Percentiles rank a stretch among this genome's conserved stretches.
Evolutionary conservation across 2,797 vertebrate genomes (phyloP).

Genomic region (Peromyscus eremicus): DNA sequence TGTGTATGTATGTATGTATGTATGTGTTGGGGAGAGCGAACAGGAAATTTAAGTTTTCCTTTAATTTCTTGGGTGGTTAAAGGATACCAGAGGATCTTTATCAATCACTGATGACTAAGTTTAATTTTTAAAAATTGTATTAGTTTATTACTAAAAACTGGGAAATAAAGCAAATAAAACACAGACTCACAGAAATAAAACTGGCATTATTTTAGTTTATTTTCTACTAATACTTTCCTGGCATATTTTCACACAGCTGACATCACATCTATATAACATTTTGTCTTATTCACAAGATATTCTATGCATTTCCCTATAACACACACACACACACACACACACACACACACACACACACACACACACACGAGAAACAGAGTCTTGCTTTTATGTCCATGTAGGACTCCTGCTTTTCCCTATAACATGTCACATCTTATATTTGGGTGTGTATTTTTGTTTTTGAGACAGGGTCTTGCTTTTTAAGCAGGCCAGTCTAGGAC

Average conservation of each 20-base stretch:
- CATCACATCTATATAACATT: not conserved
- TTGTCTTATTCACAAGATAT: constrained; percentile 13
- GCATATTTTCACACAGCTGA: not conserved
- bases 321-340: not conserved
- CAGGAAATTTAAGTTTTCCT: constrained; percentile 31
- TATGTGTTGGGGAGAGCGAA: not conserved
- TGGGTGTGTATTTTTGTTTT: not conserved
- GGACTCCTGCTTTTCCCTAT: not conserved
- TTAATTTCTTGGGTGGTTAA: constrained; percentile 5
- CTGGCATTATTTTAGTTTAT: not conserved
- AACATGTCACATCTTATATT: not conserved
- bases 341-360: not conserved
- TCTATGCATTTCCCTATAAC: not conserved
- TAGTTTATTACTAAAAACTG: constrained; percentile 52
- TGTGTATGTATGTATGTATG: not conserved
- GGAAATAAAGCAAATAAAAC: constrained; percentile 43
- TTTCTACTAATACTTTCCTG: constrained; percentile 13
- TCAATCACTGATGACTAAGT: not conserved
- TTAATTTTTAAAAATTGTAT: not conserved
- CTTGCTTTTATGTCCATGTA: not conserved
- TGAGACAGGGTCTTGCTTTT: not conserved
- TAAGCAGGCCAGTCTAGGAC: not conserved
- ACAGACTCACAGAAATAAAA: constrained; percentile 4
- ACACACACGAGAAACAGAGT: not conserved
- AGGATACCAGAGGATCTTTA: constrained; percentile 9